Percentiles rank a stretch among this genome's conserved stretches.
Conservation (phyloP, 2,797 vertebrate genomes). For the Urophycis tenuis region DNA sequence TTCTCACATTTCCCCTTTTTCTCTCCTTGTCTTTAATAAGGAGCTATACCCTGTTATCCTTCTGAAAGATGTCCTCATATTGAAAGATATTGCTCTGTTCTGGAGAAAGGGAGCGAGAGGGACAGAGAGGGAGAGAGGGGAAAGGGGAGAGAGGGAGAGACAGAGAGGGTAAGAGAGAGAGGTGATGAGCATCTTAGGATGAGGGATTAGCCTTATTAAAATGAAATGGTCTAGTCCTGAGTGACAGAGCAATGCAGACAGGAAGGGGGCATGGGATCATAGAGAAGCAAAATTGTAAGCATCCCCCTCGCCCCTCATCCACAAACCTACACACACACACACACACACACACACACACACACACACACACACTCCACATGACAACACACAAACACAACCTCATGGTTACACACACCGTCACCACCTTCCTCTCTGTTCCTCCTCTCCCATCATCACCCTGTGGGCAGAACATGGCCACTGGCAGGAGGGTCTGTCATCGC, state of each 20-base stretch:
- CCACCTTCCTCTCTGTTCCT: constrained; percentile 13
- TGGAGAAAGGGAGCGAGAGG: not conserved
- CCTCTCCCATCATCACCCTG: constrained; percentile 49
- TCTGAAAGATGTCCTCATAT: too few relatives aligned
- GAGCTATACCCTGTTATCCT: too few relatives aligned
- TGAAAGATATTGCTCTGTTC: constrained; percentile 56
- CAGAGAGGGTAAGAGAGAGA: constrained; percentile 22
- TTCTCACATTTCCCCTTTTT: too few relatives aligned
- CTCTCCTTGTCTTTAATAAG: too few relatives aligned
- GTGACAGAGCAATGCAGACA: constrained; percentile 66
- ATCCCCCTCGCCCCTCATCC: not conserved
- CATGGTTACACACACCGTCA: constrained; percentile 23
- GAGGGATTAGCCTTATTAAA: constrained; percentile 71
- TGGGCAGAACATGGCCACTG: constrained; percentile 37
- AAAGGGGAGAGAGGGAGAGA: constrained; percentile 7
- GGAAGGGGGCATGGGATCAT: constrained; percentile 38
- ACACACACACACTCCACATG: not conserved
- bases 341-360: constrained; percentile 16
- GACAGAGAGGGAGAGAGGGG: too few relatives aligned
- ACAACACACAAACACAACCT: not conserved
- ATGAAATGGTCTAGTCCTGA: constrained; percentile 70
- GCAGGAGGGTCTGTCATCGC: constrained; percentile 65
- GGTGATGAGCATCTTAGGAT: constrained; percentile 67
- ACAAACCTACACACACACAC: not conserved
- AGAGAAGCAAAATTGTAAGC: constrained; percentile 14